Conservation (phyloP, 2,797 vertebrate genomes). For the Tangara arthus region DNA sequence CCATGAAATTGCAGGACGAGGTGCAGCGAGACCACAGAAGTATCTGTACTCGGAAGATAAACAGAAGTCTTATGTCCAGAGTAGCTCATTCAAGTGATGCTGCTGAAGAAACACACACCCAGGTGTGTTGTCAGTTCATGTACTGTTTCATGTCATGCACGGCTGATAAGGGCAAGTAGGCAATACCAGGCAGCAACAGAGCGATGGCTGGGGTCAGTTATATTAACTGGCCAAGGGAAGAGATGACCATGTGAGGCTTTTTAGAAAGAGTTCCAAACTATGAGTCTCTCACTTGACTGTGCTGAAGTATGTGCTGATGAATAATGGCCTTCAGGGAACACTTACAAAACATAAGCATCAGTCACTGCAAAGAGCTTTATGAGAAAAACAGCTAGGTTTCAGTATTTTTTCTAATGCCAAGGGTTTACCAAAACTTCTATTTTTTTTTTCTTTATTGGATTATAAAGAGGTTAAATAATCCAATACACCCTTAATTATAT, state of each 20-base stretch:
- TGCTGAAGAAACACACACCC: neutral
- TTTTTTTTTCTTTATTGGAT: neutral
- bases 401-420: neutral
- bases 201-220: neutral
- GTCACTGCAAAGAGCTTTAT: neutral
- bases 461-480: neutral
- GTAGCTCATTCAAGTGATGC: neutral
- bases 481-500: neutral
- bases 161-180: neutral
- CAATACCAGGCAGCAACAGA: neutral
- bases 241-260: neutral
- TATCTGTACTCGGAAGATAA: neutral
- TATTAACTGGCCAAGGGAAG: neutral
- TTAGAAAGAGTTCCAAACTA: neutral
- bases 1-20: neutral
- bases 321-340: neutral
- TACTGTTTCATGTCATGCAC: fast-evolving
- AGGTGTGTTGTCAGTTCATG: neutral
- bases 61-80: neutral
- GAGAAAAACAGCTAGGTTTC: neutral
- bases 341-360: neutral
- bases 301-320: neutral
- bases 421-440: neutral
- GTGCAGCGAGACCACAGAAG: neutral
- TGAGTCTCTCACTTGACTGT: neutral